Evolutionary conservation across 1,140 invertebrate species (phyloP).

Genomic region (Antheraea mylitta): DNA sequence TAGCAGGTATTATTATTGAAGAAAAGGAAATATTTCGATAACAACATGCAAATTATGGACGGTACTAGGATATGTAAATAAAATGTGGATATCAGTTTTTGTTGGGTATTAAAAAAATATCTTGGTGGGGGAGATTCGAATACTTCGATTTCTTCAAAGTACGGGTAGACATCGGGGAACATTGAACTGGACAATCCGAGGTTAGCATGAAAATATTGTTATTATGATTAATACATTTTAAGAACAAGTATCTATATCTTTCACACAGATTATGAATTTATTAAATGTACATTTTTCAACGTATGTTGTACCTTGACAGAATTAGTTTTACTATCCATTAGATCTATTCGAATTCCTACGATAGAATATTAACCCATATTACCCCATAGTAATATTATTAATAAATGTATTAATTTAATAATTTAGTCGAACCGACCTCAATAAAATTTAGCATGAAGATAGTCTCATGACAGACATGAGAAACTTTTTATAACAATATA

Average conservation of each 20-base stretch:
- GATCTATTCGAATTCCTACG: too few relatives aligned
- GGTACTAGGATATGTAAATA: slow-evolving; percentile 21
- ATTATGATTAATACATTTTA: slow-evolving; percentile 18
- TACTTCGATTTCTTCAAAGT: slow-evolving; percentile 70
- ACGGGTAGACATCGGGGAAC: slow-evolving; percentile 68
- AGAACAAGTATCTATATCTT: background rate
- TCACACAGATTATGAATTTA: background rate
- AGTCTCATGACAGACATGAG: too few relatives aligned
- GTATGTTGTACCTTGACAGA: too few relatives aligned
- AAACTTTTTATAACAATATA: too few relatives aligned
- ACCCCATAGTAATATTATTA: too few relatives aligned
- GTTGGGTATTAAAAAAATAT: slow-evolving; percentile 46
- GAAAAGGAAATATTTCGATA: background rate
- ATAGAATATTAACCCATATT: too few relatives aligned
- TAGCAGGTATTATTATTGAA: slow-evolving; percentile 11
- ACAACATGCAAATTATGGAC: slow-evolving; percentile 21
- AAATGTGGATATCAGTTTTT: slow-evolving; percentile 4
- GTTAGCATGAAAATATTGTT: slow-evolving; percentile 48
- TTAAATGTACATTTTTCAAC: too few relatives aligned
- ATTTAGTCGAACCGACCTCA: too few relatives aligned
- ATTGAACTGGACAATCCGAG: slow-evolving; percentile 47
- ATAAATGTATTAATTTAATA: too few relatives aligned
- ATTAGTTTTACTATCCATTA: too few relatives aligned
- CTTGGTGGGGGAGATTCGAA: slow-evolving; percentile 64
- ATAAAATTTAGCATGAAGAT: too few relatives aligned